Percentiles rank a stretch among this genome's conserved stretches.
Conservation (phyloP, 2,113 vertebrate species). For the Dipodomys merriami region DNA sequence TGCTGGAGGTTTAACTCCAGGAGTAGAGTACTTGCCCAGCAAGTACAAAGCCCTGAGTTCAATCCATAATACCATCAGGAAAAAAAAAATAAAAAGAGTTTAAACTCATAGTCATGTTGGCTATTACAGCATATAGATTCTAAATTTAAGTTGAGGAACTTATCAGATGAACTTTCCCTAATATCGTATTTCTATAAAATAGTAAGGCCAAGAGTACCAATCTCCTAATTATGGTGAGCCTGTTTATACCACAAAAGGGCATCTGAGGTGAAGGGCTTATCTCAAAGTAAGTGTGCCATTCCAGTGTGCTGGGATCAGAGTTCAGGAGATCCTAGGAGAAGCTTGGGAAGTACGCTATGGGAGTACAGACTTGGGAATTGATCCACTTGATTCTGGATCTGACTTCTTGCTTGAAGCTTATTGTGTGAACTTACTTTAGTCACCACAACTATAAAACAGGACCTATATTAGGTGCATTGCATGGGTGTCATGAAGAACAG, state of each 20-base stretch:
- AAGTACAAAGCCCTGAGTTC: too few species aligned
- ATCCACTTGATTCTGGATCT: neutral
- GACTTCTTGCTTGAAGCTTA: neutral
- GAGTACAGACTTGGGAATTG: neutral
- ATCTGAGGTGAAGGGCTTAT: neutral
- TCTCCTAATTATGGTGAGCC: neutral
- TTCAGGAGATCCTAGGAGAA: neutral
- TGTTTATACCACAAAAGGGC: neutral
- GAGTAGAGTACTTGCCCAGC: too few species aligned
- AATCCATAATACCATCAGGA: too few species aligned
- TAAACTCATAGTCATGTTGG: neutral
- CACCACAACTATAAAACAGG: neutral
- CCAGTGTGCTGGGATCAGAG: neutral
- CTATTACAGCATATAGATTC: neutral
- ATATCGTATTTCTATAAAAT: neutral
- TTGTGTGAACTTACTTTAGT: neutral
- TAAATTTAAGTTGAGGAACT: slow-evolving; percentile 8
- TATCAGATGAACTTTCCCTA: neutral
- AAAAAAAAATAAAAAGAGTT: too few species aligned
- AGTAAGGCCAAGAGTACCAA: neutral
- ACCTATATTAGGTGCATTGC: neutral
- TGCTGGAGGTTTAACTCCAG: too few species aligned
- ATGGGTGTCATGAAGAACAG: rapidly evolving
- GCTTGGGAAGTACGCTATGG: neutral
- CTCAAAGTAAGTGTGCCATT: neutral